phyloP scores from a whole-genome alignment of 2,113 vertebrate species.

The Erythrolamprus reginae region DNA sequence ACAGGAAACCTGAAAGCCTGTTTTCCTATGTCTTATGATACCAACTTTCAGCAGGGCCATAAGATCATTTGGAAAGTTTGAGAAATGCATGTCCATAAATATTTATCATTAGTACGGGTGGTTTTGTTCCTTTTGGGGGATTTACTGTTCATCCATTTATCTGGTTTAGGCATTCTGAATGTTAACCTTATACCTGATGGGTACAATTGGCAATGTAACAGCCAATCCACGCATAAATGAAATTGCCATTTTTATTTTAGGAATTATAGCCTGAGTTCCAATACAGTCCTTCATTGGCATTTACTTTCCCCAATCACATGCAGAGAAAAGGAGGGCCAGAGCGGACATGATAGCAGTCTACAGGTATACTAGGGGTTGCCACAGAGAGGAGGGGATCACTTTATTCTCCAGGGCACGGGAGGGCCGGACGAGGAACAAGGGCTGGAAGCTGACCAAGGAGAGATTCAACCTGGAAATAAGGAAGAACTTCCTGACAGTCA shows the following conservation, averaged over 20 bases:
- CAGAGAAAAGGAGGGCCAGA: too few relatives aligned
- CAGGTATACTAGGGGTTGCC: too few relatives aligned
- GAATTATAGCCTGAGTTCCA: background rate
- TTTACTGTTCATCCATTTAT: slow-evolving; percentile 1
- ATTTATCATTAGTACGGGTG: background rate
- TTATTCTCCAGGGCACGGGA: too few relatives aligned
- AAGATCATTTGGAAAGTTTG: background rate
- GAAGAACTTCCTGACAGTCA: too few relatives aligned
- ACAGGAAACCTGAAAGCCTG: background rate
- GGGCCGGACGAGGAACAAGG: too few relatives aligned
- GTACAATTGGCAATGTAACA: background rate
- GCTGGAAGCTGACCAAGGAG: too few relatives aligned
- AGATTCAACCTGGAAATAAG: too few relatives aligned
- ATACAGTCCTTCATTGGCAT: background rate
- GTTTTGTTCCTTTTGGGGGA: slow-evolving; percentile 26
- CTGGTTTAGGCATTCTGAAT: slow-evolving; percentile 1
- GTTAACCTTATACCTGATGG: background rate
- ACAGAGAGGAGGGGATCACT: too few relatives aligned
- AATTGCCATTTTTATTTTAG: background rate
- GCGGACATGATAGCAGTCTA: too few relatives aligned
- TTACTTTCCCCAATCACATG: background rate
- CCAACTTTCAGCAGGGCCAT: background rate
- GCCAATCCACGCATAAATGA: background rate
- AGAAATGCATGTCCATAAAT: background rate
- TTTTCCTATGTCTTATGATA: background rate